Evolutionary conservation across 2,888 invertebrate genomes (phyloP).

Genomic region (Sthenelais limicola): DNA sequence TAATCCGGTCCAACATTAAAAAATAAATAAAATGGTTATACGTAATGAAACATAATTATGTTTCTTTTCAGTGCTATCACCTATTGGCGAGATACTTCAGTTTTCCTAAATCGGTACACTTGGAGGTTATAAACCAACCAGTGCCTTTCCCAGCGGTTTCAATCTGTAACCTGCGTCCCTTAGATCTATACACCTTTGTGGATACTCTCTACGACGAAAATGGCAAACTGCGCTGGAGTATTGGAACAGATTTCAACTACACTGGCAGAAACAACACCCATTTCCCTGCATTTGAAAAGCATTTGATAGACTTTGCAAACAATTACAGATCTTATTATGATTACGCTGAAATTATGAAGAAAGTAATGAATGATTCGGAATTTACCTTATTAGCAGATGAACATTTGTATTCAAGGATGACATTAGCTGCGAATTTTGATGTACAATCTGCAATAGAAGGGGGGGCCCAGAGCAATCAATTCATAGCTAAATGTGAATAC

Average conservation of each 20-base stretch:
- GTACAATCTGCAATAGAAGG: constrained; percentile 13
- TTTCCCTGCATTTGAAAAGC: constrained; percentile 31
- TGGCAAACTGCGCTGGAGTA: constrained; percentile 8
- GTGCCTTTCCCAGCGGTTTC: constrained; percentile 42
- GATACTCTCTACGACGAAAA: constrained; percentile 34
- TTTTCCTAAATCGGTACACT: constrained; percentile 38
- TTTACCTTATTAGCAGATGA: constrained; percentile 10
- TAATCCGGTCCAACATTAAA: too few species aligned
- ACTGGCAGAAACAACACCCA: constrained; percentile 23
- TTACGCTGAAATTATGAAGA: constrained; percentile 15
- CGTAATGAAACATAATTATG: too few species aligned
- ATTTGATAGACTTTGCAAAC: constrained; percentile 26
- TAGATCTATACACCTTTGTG: constrained; percentile 40
- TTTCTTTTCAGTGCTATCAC: constrained; percentile 12
- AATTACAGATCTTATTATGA: constrained; percentile 27
- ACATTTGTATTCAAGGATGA: constrained; percentile 29
- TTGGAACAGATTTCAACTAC: constrained; percentile 29
- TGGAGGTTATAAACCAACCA: constrained; percentile 43
- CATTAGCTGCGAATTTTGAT: constrained; percentile 39
- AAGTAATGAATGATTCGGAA: background rate
- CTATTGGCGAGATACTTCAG: constrained; percentile 17
- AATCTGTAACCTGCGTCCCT: constrained; percentile 40
- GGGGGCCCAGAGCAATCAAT: constrained; percentile 16
- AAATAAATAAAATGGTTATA: too few species aligned
- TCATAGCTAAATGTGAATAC: constrained; percentile 42